A percentile compares a stretch with the other conserved stretches of the same genome.
Conservation (phyloP, 2,888 invertebrate species). For the Dicranocentrus wangi region DNA sequence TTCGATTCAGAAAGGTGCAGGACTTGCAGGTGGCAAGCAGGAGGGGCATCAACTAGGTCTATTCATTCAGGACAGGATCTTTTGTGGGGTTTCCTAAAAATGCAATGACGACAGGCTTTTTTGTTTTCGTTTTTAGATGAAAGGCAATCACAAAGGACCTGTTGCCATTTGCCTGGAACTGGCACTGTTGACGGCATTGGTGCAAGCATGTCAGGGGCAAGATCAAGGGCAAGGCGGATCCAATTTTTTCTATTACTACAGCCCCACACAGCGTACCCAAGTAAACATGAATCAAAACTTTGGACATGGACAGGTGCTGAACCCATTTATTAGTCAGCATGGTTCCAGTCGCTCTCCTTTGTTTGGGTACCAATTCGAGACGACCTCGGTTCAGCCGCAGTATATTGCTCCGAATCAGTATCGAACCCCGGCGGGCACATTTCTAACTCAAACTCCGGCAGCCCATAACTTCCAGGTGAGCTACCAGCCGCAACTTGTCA, state of each 20-base stretch:
- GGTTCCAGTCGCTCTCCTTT: conserved; percentile 5
- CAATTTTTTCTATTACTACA: conserved; percentile 52
- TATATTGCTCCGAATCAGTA: background rate
- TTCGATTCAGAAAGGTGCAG: no score
- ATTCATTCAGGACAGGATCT: no score
- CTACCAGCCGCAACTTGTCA: background rate
- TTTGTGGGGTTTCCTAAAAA: no score
- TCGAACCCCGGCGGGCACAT: background rate
- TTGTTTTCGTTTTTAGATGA: no score
- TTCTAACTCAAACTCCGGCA: background rate
- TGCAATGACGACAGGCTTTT: no score
- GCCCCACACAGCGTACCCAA: conserved; percentile 49
- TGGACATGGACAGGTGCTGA: conserved; percentile 38
- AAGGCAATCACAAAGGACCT: no score
- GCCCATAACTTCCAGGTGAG: background rate
- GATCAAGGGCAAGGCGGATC: background rate
- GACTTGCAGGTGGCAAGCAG: no score
- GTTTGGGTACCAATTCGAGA: background rate
- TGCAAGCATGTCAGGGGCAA: conserved; percentile 3
- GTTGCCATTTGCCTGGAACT: background rate
- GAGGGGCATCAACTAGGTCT: no score
- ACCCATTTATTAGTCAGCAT: conserved; percentile 30
- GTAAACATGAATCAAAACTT: conserved; percentile 20
- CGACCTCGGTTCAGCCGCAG: conserved; percentile 23
- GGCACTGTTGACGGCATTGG: background rate